phyloP scores from a whole-genome alignment of 2,888 invertebrate species.

The Amaurobius ferox region DNA sequence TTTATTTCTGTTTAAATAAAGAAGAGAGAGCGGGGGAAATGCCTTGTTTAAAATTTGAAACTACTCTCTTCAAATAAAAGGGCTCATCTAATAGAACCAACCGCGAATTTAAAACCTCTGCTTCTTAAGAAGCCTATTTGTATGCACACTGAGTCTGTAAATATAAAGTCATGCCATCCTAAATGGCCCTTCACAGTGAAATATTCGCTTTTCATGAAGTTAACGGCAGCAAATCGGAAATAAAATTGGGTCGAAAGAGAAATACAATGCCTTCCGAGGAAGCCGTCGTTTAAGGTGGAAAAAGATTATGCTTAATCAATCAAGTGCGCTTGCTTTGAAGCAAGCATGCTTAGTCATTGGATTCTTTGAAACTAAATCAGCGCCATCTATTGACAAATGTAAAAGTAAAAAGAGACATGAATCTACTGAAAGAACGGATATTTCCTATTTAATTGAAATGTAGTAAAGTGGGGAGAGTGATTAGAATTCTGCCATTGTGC shows the following conservation, averaged over 20 bases:
- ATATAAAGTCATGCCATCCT: constrained; percentile 30
- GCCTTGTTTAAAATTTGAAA: constrained; percentile 12
- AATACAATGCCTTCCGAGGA: constrained; percentile 23
- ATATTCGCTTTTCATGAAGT: constrained; percentile 40
- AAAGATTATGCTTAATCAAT: constrained; percentile 46
- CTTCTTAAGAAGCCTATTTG: constrained; percentile 33
- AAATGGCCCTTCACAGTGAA: constrained; percentile 44
- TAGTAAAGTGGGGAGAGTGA: too few relatives aligned
- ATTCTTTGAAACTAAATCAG: not conserved
- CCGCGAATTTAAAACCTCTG: constrained; percentile 12
- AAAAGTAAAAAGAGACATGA: too few relatives aligned
- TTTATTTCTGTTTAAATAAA: not conserved
- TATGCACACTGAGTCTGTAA: constrained; percentile 32
- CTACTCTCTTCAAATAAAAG: not conserved
- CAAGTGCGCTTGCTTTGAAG: constrained; percentile 15
- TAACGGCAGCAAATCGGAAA: constrained; percentile 52
- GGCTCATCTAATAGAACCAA: not conserved
- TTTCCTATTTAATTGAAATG: too few relatives aligned
- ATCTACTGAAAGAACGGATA: too few relatives aligned
- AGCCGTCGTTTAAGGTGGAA: constrained; percentile 46
- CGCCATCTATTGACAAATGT: constrained; percentile 21
- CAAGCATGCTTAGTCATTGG: not conserved
- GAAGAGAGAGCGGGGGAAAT: not conserved
- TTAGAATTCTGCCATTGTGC: too few relatives aligned
- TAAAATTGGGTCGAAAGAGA: constrained; percentile 41